These are phyloP conservation scores for Oenanthe melanoleuca DNA, from an alignment of 2,113 vertebrate genomes.

Conservation along the genomic window DNA sequence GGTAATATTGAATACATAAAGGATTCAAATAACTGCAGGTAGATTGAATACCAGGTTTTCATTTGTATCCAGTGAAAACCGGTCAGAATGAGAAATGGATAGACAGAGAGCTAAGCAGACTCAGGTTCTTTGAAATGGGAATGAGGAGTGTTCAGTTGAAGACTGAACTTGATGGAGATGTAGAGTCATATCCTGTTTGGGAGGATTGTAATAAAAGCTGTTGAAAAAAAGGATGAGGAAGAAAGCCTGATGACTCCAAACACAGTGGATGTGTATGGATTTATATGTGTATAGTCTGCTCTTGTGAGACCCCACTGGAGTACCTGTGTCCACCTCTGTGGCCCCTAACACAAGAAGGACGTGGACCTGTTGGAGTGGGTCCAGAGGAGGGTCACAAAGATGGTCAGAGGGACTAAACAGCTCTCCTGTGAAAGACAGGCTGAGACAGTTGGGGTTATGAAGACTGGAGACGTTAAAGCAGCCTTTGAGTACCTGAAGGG, in stretches of 20 bases:
- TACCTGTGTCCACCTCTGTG: not conserved
- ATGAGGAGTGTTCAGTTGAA: not conserved
- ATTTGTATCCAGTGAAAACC: not conserved
- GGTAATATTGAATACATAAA: not conserved
- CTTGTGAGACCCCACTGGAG: not conserved
- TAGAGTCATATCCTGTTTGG: not conserved
- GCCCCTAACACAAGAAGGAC: not conserved
- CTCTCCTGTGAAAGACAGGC: not conserved
- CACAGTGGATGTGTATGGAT: not conserved
- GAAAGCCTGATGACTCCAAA: not conserved
- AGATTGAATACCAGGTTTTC: not conserved
- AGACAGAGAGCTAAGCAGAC: not conserved
- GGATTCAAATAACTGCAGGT: not conserved
- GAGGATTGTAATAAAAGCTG: not conserved
- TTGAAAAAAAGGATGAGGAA: not conserved
- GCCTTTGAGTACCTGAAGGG: not conserved
- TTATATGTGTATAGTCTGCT: not conserved
- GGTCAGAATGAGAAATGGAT: not conserved
- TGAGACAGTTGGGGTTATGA: not conserved
- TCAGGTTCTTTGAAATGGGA: not conserved
- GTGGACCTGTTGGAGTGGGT: not conserved
- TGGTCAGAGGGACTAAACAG: not conserved
- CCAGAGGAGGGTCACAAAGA: not conserved
- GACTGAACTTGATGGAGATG: not conserved
- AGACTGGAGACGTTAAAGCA: not conserved